Evolutionary conservation across 1,140 invertebrate species (phyloP).

Genomic region (Cephus cinctus): DNA sequence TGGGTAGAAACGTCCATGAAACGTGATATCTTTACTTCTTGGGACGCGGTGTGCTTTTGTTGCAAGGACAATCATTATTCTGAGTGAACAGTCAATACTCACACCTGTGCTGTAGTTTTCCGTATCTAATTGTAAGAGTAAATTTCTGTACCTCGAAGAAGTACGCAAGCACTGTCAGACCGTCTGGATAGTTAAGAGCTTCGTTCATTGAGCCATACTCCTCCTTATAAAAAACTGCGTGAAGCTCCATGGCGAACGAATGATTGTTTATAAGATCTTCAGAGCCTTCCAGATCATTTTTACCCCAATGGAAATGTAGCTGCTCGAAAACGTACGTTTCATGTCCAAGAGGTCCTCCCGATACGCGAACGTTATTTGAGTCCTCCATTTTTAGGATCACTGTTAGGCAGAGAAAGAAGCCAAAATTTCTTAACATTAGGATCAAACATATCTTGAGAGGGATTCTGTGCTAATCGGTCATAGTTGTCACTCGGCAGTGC

Average conservation of each 20-base stretch:
- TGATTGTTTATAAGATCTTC: conserved; percentile 82
- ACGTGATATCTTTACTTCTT: too few relatives aligned
- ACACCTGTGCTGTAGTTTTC: too few relatives aligned
- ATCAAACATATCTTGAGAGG: conserved; percentile 1
- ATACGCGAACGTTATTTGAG: conserved; percentile 57
- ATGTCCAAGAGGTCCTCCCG: conserved; percentile 68
- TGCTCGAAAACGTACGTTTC: conserved; percentile 75
- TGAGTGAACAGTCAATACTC: too few relatives aligned
- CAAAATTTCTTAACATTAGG: background rate
- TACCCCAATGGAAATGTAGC: conserved; percentile 81
- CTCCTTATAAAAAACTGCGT: conserved; percentile 83
- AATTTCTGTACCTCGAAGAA: conserved; percentile 69
- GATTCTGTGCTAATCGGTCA: too few relatives aligned
- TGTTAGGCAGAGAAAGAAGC: conserved; percentile 32
- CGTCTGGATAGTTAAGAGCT: conserved; percentile 68
- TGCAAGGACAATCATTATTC: too few relatives aligned
- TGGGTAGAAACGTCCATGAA: too few relatives aligned
- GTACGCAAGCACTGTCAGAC: conserved; percentile 82
- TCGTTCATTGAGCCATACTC: conserved; percentile 64
- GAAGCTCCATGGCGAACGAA: conserved; percentile 72
- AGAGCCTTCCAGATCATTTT: conserved; percentile 76
- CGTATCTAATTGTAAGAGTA: background rate
- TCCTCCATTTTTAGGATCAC: conserved; percentile 61
- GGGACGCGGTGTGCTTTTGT: too few relatives aligned
- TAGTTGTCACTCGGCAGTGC: too few relatives aligned